phyloP scores from a whole-genome alignment of 2,888 invertebrate genomes.

The Lycophotia porphyrea region DNA sequence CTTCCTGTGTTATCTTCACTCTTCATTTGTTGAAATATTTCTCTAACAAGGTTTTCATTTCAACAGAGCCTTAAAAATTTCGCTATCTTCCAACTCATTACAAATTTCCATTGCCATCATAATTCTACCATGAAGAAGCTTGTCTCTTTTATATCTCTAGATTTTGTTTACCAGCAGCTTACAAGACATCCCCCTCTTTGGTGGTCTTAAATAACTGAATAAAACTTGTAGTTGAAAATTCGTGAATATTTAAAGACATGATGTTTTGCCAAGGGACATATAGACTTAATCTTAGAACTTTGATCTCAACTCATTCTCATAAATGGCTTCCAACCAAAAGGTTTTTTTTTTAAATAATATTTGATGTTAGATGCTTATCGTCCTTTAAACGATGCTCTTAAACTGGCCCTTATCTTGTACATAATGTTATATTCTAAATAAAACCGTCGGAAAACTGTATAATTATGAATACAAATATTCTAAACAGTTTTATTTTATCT shows the following conservation, averaged over 20 bases:
- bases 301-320: neutral
- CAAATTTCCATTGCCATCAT: neutral
- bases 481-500: slow-evolving; percentile 6
- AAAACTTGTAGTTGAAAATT: slow-evolving; percentile 66
- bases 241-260: slow-evolving; percentile 15
- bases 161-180: slow-evolving; percentile 72
- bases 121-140: neutral
- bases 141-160: slow-evolving; percentile 58
- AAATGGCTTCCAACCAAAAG: neutral
- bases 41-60: neutral
- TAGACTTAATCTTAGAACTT: neutral
- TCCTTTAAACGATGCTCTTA: slow-evolving; percentile 1
- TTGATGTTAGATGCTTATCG: slow-evolving; percentile 5
- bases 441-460: no score
- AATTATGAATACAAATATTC: neutral
- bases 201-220: slow-evolving; percentile 62
- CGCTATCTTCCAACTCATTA: neutral
- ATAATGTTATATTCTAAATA: no score
- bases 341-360: no score
- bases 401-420: slow-evolving; percentile 17
- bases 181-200: slow-evolving; percentile 69
- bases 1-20: neutral
- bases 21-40: neutral
- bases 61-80: neutral
- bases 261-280: neutral